Evolutionary conservation across 2,888 invertebrate genomes (phyloP), one percentile per base, ranked within the genome.

Genomic region (Argyra leucocephala): DNA sequence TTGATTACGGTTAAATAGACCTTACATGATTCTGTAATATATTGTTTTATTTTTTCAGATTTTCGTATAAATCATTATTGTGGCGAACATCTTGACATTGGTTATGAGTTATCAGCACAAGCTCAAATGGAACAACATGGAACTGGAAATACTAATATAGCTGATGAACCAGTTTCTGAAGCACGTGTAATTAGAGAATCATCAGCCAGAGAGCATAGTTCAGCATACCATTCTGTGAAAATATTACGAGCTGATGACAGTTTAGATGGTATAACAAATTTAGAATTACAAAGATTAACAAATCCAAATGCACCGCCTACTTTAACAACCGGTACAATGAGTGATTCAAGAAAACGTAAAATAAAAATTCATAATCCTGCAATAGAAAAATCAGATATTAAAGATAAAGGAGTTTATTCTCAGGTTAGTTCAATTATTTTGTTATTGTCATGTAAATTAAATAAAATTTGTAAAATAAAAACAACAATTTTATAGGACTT

Each of bases 11-110:
- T n/a, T n/a, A 26, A 26, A 26, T 26, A 6, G 26, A 6, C 26
- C 26, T 4, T 26, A 26, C 26, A 26, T 26, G 9, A n/a, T n/a
- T n/a, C n/a, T n/a, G n/a, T n/a, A n/a, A n/a, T n/a, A n/a, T n/a
- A n/a, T n/a, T n/a, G n/a, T n/a, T 26, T 6, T 26, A 26, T 6
- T 31, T 6, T 80, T 78, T 1, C 80, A 85, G 85, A 82, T 69
- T 79, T 82, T 9, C 73, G 82, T 22, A 77, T 84, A 65, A 80
- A 83, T 22, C 83, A 82, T 73, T 84, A 82, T 73, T 85, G 85
- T 74, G 83, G 83, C 70, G 80, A 83, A 4, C 82, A 83, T 68
- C 78, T 84, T 61, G 71, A 71, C 1, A 75, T 73, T 36, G 79
- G 81, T 1, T 77, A 79, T 1, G 78, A 74, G 48, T 73, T 75